These are phyloP conservation scores for Meghimatium bilineatum DNA, from an alignment of 2,888 invertebrate species.

Conservation along the genomic window DNA sequence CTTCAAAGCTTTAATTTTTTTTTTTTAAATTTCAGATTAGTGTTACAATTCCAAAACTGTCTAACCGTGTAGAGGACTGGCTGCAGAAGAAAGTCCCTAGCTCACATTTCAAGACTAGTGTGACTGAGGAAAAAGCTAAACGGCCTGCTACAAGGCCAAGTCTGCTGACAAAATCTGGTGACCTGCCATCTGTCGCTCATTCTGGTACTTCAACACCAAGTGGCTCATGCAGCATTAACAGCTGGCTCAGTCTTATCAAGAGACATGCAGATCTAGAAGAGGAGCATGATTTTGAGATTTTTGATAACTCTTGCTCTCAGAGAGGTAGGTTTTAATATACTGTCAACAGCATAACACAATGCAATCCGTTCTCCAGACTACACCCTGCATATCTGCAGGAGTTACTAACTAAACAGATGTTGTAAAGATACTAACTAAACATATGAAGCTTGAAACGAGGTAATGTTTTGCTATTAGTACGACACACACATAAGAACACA, in stretches of 20 bases:
- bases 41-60: slow-evolving; percentile 69
- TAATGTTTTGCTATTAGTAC: too few relatives aligned
- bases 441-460: too few relatives aligned
- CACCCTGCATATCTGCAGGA: neutral
- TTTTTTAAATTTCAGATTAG: slow-evolving; percentile 66
- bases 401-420: too few relatives aligned
- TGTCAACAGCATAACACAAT: neutral
- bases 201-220: slow-evolving; percentile 50
- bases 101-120: slow-evolving; percentile 40
- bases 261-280: slow-evolving; percentile 70
- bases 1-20: neutral
- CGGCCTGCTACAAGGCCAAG: slow-evolving; percentile 5
- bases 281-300: slow-evolving; percentile 71
- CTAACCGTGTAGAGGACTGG: slow-evolving; percentile 67
- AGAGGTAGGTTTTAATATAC: slow-evolving; percentile 30
- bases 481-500: too few relatives aligned
- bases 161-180: slow-evolving; percentile 33
- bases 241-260: slow-evolving; percentile 73
- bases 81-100: slow-evolving; percentile 53
- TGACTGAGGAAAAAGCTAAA: neutral
- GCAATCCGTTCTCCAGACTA: neutral
- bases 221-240: slow-evolving; percentile 66
- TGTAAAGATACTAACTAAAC: too few relatives aligned
- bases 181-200: slow-evolving; percentile 53
- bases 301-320: slow-evolving; percentile 56